Base-by-base conservation (phyloP, 1,140 invertebrate species). In the Ips nitidus region DNA sequence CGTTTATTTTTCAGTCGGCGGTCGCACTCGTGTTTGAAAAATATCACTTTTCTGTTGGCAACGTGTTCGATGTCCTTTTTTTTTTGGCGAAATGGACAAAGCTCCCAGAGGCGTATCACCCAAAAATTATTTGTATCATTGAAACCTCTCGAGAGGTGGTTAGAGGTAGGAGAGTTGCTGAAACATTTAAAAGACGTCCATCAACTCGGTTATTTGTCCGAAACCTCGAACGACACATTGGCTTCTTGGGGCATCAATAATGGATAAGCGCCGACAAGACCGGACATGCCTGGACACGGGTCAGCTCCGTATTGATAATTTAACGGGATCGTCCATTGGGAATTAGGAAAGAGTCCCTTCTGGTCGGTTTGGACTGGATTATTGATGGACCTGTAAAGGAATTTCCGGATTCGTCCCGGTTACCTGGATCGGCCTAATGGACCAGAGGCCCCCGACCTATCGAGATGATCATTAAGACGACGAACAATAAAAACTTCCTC, bases 291-390 rank as follows among this genome's bases (percentile, higher is more conserved):
- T 59, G 43, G 57, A 60, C 57, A 68, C 66, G 58, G 57, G 66
- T 59, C 57, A 60, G 43, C 50, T 42, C 52, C 58, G 52, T 53
- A 68, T 68, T 61, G 66, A 68, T 68, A 68, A 68, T 68, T 68
- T 53, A 68, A 52, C 66, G 66, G 58, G 66, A 52, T 2, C 39
- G 56, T 68, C 66, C 47, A 3, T 4, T 2, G 58, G 66, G 66
- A 60, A n/a, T 68, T 68, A 56, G 66, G 66, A 47, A 68, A 68
- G 66, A 68, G 66, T 68, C 66, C 66, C 66, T 68, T 60, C 45
- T 68, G 66, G 56, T 60, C 66, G 58, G 45, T 68, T 59, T 42
- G 66, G 5, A 3, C 8, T 68, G 56, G 56, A 68, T 66, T 66
- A 66, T 66, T 66, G 65, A 66, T 66, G 65, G 38, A 4, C 42